A percentile compares a stretch with the other conserved stretches of the same genome.
Conservation (phyloP, 2,888 invertebrate species). For the Mimumesa dahlbomi region DNA sequence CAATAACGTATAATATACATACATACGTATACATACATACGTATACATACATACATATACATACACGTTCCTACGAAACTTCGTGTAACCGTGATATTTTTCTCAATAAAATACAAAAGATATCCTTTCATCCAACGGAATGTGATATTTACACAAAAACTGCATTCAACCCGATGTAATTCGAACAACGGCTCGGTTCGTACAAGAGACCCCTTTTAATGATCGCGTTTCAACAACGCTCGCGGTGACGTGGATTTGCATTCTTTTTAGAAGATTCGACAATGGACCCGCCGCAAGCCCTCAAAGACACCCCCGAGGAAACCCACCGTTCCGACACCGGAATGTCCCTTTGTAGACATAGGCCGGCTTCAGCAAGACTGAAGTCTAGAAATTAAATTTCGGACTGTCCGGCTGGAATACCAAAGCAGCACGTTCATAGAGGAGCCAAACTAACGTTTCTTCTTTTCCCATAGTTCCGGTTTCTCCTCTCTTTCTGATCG, state of each 20-base stretch:
- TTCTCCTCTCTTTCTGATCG: slow-evolving; percentile 23
- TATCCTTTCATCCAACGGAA: too few species aligned
- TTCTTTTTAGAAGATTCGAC: slow-evolving; percentile 38
- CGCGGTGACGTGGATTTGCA: slow-evolving; percentile 48
- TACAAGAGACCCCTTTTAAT: too few species aligned
- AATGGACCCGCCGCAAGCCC: slow-evolving; percentile 35
- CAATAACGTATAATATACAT: too few species aligned
- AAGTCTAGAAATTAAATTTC: slow-evolving; percentile 76
- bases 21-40: too few species aligned
- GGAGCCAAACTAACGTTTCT: slow-evolving; percentile 60
- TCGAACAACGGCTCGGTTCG: neutral
- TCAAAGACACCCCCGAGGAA: slow-evolving; percentile 38
- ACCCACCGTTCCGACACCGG: slow-evolving; percentile 39
- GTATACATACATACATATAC: too few species aligned
- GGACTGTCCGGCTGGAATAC: slow-evolving; percentile 69
- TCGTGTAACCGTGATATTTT: too few species aligned
- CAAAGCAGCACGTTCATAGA: slow-evolving; percentile 60
- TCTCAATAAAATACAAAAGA: too few species aligned
- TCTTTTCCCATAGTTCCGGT: neutral
- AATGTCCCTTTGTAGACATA: slow-evolving; percentile 39
- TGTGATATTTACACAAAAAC: too few species aligned
- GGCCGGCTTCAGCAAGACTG: slow-evolving; percentile 42
- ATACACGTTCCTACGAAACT: too few species aligned
- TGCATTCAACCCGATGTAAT: neutral
- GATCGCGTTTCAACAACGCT: too few species aligned